A percentile compares a stretch with the other conserved stretches of the same genome.
Conservation (phyloP, 2,113 vertebrate species). For the Centropristis striata region DNA sequence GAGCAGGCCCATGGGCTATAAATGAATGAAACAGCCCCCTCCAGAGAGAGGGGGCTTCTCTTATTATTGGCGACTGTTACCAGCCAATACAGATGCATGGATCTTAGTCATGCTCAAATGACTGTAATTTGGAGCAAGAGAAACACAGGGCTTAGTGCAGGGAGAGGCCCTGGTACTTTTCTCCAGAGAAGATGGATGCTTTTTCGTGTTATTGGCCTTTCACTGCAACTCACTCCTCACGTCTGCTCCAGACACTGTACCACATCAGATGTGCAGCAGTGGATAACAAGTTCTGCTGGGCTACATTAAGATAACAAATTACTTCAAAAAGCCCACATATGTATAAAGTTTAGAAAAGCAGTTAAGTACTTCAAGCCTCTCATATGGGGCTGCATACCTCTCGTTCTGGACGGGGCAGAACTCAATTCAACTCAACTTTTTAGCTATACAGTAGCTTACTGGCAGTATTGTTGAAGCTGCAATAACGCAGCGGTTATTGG, state of each 20-base stretch:
- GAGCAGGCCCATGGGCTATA: constrained; percentile 29
- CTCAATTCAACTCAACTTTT: constrained; percentile 18
- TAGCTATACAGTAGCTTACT: background rate
- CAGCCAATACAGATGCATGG: constrained; percentile 51
- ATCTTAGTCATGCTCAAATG: constrained; percentile 76
- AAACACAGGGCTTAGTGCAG: constrained; percentile 61
- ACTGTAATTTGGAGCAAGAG: constrained; percentile 79
- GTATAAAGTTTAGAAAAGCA: constrained; percentile 38
- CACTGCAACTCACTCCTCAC: constrained; percentile 45
- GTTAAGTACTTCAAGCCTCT: constrained; percentile 26
- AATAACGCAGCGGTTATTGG: background rate
- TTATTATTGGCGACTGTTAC: constrained; percentile 58
- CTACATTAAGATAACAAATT: constrained; percentile 43
- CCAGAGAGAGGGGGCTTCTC: constrained; percentile 50
- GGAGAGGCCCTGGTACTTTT: constrained; percentile 58
- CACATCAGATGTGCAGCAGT: constrained; percentile 1
- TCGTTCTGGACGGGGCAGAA: constrained; percentile 14
- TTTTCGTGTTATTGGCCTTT: constrained; percentile 68
- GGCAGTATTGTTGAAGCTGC: background rate
- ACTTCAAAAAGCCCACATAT: constrained; percentile 12
- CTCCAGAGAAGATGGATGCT: constrained; percentile 54
- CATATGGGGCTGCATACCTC: constrained; percentile 16
- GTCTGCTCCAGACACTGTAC: background rate
- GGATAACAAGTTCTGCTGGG: constrained; percentile 18
- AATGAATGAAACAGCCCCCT: constrained; percentile 43